These are phyloP conservation scores for Antennarius striatus DNA, from an alignment of 2,113 vertebrate species.

Conservation along the genomic window DNA sequence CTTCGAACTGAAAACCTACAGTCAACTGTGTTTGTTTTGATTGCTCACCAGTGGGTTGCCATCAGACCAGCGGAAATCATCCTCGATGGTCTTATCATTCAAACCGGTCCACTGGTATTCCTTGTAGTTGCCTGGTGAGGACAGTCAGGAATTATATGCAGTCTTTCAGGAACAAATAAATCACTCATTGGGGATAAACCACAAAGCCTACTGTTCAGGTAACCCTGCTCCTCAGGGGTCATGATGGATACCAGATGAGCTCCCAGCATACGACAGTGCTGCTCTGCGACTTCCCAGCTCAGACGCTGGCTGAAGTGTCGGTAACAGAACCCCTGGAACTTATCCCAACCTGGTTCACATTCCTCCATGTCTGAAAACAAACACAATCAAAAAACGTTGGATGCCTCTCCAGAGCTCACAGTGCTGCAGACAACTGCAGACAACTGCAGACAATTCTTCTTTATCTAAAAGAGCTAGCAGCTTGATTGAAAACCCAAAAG, in stretches of 20 bases:
- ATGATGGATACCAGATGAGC: conserved; percentile 90
- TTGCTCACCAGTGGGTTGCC: conserved; percentile 89
- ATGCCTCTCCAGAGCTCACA: too few relatives aligned
- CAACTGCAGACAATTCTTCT: too few relatives aligned
- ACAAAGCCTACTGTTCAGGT: conserved; percentile 85
- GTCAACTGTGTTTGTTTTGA: not conserved
- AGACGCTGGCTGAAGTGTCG: conserved; percentile 86
- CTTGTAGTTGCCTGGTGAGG: conserved; percentile 82
- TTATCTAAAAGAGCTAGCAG: too few relatives aligned
- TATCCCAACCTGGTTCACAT: conserved; percentile 89
- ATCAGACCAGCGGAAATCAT: conserved; percentile 94
- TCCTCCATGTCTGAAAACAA: conserved; percentile 78
- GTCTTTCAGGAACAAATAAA: not conserved
- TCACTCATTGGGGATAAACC: not conserved
- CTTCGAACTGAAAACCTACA: not conserved
- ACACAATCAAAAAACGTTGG: not conserved
- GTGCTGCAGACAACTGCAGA: too few relatives aligned
- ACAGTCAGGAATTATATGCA: not conserved
- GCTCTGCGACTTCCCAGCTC: conserved; percentile 93
- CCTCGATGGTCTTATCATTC: conserved; percentile 92
- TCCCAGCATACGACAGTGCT: conserved; percentile 84
- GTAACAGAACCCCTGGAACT: conserved; percentile 93
- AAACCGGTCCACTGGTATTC: conserved; percentile 96
- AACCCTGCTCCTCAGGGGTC: conserved; percentile 90
- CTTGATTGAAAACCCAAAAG: not conserved